These are phyloP conservation scores for Cryptocephalus moraei DNA, from an alignment of 2,888 invertebrate species.

Conservation along the genomic window DNA sequence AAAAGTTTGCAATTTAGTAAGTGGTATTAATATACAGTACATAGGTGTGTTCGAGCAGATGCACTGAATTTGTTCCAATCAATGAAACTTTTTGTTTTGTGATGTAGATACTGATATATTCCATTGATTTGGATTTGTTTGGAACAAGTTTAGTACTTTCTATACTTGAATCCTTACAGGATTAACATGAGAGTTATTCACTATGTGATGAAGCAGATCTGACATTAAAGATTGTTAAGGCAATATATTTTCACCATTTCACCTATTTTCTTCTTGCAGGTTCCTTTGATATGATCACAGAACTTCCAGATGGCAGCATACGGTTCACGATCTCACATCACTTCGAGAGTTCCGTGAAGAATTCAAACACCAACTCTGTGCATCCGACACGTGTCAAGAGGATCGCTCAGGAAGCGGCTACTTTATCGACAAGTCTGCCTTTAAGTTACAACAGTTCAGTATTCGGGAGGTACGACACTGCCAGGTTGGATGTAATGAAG, in stretches of 20 bases:
- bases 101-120: neutral
- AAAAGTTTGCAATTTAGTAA: slow-evolving; percentile 80
- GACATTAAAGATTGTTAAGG: too few relatives aligned
- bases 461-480: slow-evolving; percentile 90
- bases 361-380: slow-evolving; percentile 71
- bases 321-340: slow-evolving; percentile 83
- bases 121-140: too few relatives aligned
- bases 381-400: slow-evolving; percentile 83
- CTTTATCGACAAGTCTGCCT: slow-evolving; percentile 83
- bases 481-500: slow-evolving; percentile 93
- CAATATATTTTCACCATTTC: too few relatives aligned
- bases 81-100: neutral
- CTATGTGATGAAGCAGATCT: too few relatives aligned
- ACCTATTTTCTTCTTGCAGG: slow-evolving; percentile 42
- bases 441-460: slow-evolving; percentile 89
- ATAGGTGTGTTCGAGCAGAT: too few relatives aligned
- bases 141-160: too few relatives aligned
- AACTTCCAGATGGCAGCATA: slow-evolving; percentile 60
- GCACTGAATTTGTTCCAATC: too few relatives aligned
- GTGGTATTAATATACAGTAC: slow-evolving; percentile 17
- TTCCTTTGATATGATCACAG: slow-evolving; percentile 85
- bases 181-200: too few relatives aligned
- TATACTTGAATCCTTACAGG: too few relatives aligned
- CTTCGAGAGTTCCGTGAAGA: slow-evolving; percentile 75
- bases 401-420: slow-evolving; percentile 90